Percentiles rank a stretch among this genome's conserved stretches.
Evolutionary conservation across 2,113 vertebrate species (phyloP).

Genomic region (Paradoxurus hermaphroditus): DNA sequence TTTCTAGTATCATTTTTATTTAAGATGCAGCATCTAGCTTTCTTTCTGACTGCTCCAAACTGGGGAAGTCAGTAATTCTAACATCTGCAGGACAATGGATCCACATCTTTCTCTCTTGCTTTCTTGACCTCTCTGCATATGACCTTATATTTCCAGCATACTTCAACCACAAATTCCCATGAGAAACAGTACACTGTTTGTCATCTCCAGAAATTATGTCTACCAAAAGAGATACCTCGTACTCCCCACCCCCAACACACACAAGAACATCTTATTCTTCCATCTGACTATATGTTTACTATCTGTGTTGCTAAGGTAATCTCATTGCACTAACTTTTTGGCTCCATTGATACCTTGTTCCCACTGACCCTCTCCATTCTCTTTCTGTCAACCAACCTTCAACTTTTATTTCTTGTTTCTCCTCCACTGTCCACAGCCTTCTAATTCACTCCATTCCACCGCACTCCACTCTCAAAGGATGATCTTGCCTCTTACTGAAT

Average conservation of each 20-base stretch:
- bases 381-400: neutral
- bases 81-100: neutral
- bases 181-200: neutral
- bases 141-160: neutral
- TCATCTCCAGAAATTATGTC: neutral
- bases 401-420: neutral
- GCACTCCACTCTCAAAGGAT: neutral
- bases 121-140: neutral
- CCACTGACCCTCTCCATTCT: neutral
- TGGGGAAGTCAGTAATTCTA: neutral
- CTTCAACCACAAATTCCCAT: neutral
- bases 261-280: neutral
- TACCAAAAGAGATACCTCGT: neutral
- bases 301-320: neutral
- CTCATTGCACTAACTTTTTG: neutral
- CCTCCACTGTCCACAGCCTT: neutral
- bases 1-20: neutral
- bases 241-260: accelerated
- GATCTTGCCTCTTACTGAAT: neutral
- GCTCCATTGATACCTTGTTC: neutral
- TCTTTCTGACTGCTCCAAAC: neutral
- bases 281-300: neutral
- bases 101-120: neutral
- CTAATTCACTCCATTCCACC: neutral
- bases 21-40: neutral